Conservation (phyloP, 2,888 invertebrate species). For the Ashinkailepas kermadecensis region DNA sequence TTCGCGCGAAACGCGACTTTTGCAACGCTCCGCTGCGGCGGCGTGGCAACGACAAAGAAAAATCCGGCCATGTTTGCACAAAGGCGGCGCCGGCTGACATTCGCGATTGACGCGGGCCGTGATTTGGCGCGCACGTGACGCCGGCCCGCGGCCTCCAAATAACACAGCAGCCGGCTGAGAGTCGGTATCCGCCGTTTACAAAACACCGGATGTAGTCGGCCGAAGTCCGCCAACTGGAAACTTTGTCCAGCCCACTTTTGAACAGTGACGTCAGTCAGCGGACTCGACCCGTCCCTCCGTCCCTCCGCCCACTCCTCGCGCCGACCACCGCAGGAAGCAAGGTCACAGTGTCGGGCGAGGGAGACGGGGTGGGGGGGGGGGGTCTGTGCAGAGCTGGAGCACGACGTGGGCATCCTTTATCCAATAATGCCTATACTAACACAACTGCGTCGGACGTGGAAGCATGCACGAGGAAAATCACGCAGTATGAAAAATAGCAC, state of each 20-base stretch:
- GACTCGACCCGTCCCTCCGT: neutral
- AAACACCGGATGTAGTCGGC: constrained; percentile 6
- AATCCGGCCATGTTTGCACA: constrained; percentile 13
- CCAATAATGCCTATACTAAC: no score
- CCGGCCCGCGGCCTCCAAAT: neutral
- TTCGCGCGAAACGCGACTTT: no score
- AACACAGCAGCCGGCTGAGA: neutral
- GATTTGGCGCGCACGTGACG: neutral
- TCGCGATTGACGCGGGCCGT: neutral
- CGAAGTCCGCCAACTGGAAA: neutral
- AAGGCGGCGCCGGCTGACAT: neutral
- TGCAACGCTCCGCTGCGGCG: neutral
- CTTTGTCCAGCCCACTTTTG: neutral
- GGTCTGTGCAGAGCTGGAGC: neutral
- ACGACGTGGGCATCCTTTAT: no score
- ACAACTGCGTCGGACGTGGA: no score
- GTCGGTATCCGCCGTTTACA: neutral
- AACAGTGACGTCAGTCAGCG: neutral
- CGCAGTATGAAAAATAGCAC: no score
- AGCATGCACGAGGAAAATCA: no score
- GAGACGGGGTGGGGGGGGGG: neutral
- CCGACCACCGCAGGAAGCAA: neutral
- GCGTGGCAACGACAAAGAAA: neutral
- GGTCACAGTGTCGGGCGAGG: neutral
- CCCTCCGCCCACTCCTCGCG: neutral